Base-by-base conservation (phyloP, 2,113 vertebrate species). In the Stigmatopora nigra region DNA sequence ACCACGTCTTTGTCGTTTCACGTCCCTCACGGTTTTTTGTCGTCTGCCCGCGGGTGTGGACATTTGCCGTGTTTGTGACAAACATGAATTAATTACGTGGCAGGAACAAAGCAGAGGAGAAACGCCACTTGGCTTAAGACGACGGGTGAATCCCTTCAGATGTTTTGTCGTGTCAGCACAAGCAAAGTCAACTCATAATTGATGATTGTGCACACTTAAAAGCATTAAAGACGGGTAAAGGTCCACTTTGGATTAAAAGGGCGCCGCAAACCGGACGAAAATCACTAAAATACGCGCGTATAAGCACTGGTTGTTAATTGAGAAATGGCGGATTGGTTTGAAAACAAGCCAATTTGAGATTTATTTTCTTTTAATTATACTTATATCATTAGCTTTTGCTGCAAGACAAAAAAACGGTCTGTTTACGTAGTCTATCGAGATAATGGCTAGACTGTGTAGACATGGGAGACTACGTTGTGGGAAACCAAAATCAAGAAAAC, bases 51-150 rank as follows among this genome's bases (percentile, higher is more conserved):
- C 75, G 81, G 84, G 74, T 62, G 64, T 78, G 61, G 56, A 78
- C 78, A 80, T 77, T 78, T 79, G 60, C 72, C 81, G 73, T 80
- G 69, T 86, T 75, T 72, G 77, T 84, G 85, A 83, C 78, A 78
- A 80, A 80, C 78, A 83, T 86, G 62, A 87, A 88, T 88, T 79
- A 84, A 88, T 86, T 69, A 80, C 68, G 72, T 69, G 57, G 64
- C 61, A 73, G 77, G 72, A 83, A 87, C 78, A 87, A 83, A 86
- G 82, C 67, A 15, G 22, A 31, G 53, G 41, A 52, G 59, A 76
- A 59, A 79, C 70, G 74, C 48, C 57, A 63, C 60, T 78, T 60
- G 53, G 77, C 75, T 87, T 19, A 75, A 83, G 68, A 67, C 62
- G 68, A 67, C 62, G 76, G 71, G 77, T 79, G 75, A 52, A 71